Evolutionary conservation across 2,797 vertebrate genomes (phyloP), one percentile per base, ranked within the genome.

Genomic region (Rhinatrema bivittatum): DNA sequence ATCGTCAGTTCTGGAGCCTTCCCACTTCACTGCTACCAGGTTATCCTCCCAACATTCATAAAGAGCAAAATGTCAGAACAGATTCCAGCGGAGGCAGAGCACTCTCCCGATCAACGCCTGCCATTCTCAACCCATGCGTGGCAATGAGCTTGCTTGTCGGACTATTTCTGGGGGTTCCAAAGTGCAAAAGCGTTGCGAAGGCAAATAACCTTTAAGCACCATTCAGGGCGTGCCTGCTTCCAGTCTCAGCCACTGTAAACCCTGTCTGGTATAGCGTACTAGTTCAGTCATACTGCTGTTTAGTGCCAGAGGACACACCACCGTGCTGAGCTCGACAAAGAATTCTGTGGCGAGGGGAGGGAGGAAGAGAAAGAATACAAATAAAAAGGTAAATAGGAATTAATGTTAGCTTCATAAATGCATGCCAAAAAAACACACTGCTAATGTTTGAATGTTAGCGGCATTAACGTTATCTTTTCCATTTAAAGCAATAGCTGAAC

Each of bases 231-330:
- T 79, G 19, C 59, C 79, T 65, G 72, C 65, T 67, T 82, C 72
- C 72, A 87, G 79, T 60, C 84, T 76, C 33, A 98, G 86, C 88
- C 89, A 88, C 61, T 88, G 79, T 54, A 94, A 82, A 21, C 88
- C 91, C 55, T 91, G 91, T 41, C 87, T 81, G 5, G 63, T 64
- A 46, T 94, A 94, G 33, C 71, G 81, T 39, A 97, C 86, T 78
- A 97, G 68, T 12, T 82, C 71, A 4, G 36, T 69, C 83, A 94
- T 72, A 42, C 74, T 84, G 26, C 93, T 94, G 42, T 78, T 83
- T 35, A 94, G 62, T 36, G 81, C 87, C 65, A 98, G 54, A 6
- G 76, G 32, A 2, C 85, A 82, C 4, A 84, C 48, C 0, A 46
- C 66, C 5, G 70, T 32, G 70, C 87, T 81, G 62, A 98, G 84